Evolutionary conservation across 1,140 invertebrate species (phyloP), one percentile per base, ranked within the genome.

Genomic region (Phocides pigmalion): DNA sequence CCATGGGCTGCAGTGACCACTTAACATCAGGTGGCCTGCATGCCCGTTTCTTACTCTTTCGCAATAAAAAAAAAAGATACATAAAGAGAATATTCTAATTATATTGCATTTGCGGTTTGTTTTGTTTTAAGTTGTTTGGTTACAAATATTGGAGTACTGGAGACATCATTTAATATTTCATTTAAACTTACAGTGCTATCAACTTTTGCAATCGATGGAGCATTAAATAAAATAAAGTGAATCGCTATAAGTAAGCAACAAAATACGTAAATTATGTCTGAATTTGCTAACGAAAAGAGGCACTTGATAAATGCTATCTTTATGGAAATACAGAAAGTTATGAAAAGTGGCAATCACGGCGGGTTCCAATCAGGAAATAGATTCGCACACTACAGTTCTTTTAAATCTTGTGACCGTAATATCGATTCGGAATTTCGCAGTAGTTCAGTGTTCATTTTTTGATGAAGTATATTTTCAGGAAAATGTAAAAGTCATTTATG

Each of bases 291-390:
- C 35, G 42, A 56, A 53, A 20, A 28, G 39, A 8, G 39, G 12
- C 39, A 20, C 8, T 53, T 12, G 17, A 15, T 56, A 56, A 56
- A 56, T 42, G 15, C 53, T 58, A 22, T 58, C 22, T 58, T 59
- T 46, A 59, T 59, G 4, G 25, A 46, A 32, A 58, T 44, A 46
- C 41, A 46, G 14, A 35, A 35, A 58, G 54, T 47, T 59, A 35
- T 47, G 41, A 59, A 56, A 59, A 58, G 54, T 47, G 16, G 41
- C 41, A 59, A 59, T 46, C 25, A 20, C 42, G 54, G 15, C 14
- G 16, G 22, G 14, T 59, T 59, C 41, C 41, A 46, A 59, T 59
- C 54, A 59, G 54, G 41, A 20, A 47, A 46, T 16, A 46, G 42
- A 46, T 59, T 59, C 22, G 42, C 25, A n/a, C 25, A 22, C 53